Percentiles rank a stretch among this genome's conserved stretches.
Evolutionary conservation across 2,888 invertebrate genomes (phyloP).

Genomic region (Pediacus dermestoides): DNA sequence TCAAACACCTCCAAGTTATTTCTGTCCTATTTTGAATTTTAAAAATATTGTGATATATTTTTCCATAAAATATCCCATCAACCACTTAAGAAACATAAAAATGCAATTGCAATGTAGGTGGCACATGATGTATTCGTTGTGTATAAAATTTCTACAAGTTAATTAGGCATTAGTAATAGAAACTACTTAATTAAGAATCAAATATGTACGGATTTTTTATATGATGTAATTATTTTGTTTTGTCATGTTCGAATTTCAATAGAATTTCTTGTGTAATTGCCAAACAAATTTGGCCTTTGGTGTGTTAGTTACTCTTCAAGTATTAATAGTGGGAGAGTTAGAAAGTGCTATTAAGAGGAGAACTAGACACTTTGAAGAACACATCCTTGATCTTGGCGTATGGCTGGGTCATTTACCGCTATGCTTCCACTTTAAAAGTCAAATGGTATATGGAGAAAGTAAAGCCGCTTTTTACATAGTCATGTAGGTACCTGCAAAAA

Average conservation of each 20-base stretch:
- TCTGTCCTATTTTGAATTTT: too few species aligned
- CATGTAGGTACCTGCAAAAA: constrained; percentile 15
- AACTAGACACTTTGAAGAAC: constrained; percentile 17
- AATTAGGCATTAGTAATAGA: too few species aligned
- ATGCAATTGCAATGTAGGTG: too few species aligned
- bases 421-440: constrained; percentile 13
- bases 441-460: constrained; percentile 21
- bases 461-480: constrained; percentile 25
- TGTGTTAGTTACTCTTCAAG: constrained; percentile 1
- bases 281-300: constrained; percentile 9
- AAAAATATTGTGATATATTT: too few species aligned
- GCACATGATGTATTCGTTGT: too few species aligned
- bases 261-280: too few species aligned
- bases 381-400: constrained; percentile 32
- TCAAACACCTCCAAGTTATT: too few species aligned
- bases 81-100: too few species aligned
- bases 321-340: constrained; percentile 11
- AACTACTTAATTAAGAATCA: constrained; percentile 8
- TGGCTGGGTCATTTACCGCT: constrained; percentile 16
- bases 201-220: constrained; percentile 11
- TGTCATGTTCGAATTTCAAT: too few species aligned
- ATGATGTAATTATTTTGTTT: too few species aligned
- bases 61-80: too few species aligned
- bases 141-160: too few species aligned
- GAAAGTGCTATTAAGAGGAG: constrained; percentile 11